Evolutionary conservation across 2,888 invertebrate genomes (phyloP).

Genomic region (Lycophotia porphyrea): DNA sequence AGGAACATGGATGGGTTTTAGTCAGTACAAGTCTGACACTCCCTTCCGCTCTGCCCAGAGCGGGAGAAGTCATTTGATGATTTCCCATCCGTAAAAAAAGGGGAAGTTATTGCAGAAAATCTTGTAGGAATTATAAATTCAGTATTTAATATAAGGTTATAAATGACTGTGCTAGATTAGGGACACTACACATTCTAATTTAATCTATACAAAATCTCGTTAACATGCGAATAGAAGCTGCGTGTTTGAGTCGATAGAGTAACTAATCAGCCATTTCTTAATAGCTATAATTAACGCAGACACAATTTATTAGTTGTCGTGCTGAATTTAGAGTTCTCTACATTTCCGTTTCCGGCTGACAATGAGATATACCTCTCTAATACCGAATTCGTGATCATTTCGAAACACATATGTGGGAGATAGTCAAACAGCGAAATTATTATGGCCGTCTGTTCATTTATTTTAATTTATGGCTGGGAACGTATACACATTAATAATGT

Average conservation of each 20-base stretch:
- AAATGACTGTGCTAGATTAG: constrained; percentile 27
- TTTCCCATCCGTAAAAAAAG: no score
- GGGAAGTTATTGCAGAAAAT: constrained; percentile 19
- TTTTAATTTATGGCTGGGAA: constrained; percentile 27
- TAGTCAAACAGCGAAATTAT: constrained; percentile 35
- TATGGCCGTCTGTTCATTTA: constrained; percentile 28
- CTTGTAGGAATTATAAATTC: constrained; percentile 17
- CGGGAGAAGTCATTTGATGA: no score
- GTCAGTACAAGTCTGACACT: no score
- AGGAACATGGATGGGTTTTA: no score
- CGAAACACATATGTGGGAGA: constrained; percentile 34
- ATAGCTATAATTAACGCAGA: constrained; percentile 60
- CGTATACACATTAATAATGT: not conserved
- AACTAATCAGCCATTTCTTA: constrained; percentile 46
- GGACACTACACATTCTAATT: constrained; percentile 24
- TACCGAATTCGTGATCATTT: constrained; percentile 29
- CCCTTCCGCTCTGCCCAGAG: no score
- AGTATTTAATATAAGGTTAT: constrained; percentile 23
- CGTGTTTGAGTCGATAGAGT: not conserved
- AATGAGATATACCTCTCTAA: constrained; percentile 43
- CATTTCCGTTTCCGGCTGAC: constrained; percentile 63
- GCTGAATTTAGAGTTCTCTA: constrained; percentile 50
- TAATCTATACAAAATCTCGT: constrained; percentile 22
- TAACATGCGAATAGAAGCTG: constrained; percentile 30
- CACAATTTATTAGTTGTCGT: constrained; percentile 55